These are phyloP conservation scores for Hofmannophila pseudospretella DNA, from an alignment of 2,888 invertebrate genomes.

Conservation along the genomic window DNA sequence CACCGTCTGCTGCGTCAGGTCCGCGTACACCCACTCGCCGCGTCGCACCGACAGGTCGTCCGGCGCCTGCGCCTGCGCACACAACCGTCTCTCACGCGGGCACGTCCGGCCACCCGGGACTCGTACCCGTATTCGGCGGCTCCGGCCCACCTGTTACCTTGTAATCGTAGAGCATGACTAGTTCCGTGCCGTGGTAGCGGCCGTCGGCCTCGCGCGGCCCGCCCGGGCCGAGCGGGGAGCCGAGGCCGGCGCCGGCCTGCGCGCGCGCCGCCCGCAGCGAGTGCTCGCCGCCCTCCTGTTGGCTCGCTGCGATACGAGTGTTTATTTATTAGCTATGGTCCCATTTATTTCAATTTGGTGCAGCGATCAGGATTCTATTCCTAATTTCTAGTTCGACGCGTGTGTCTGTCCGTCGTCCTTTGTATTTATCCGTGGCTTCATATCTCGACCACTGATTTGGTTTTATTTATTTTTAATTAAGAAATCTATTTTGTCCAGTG, in stretches of 20 bases:
- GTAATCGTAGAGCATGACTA: constrained; percentile 97
- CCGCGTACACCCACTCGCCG: constrained; percentile 97
- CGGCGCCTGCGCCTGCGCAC: constrained; percentile 88
- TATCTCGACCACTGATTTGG: too few relatives aligned
- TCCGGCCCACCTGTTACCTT: too few relatives aligned
- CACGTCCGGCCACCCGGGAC: too few relatives aligned
- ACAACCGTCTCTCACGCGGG: not conserved
- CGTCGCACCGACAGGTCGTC: constrained; percentile 93
- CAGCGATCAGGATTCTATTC: too few relatives aligned
- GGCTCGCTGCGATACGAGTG: constrained; percentile 49
- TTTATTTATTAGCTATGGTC: too few relatives aligned
- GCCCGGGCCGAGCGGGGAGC: constrained; percentile 13
- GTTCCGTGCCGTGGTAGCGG: constrained; percentile 91
- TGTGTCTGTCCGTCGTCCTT: too few relatives aligned
- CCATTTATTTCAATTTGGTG: too few relatives aligned
- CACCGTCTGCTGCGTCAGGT: constrained; percentile 94
- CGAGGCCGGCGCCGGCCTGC: constrained; percentile 36
- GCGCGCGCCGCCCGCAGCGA: constrained; percentile 26
- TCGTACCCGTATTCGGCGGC: too few relatives aligned
- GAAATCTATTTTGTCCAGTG: too few relatives aligned
- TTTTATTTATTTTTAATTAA: too few relatives aligned
- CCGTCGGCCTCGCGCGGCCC: constrained; percentile 76
- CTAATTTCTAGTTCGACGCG: too few relatives aligned
- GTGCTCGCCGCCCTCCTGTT: constrained; percentile 41
- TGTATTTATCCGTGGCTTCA: too few relatives aligned